A percentile compares a stretch with the other conserved stretches of the same genome.
phyloP scores from a whole-genome alignment of 2,113 vertebrate species.

The Siniperca chuatsi region DNA sequence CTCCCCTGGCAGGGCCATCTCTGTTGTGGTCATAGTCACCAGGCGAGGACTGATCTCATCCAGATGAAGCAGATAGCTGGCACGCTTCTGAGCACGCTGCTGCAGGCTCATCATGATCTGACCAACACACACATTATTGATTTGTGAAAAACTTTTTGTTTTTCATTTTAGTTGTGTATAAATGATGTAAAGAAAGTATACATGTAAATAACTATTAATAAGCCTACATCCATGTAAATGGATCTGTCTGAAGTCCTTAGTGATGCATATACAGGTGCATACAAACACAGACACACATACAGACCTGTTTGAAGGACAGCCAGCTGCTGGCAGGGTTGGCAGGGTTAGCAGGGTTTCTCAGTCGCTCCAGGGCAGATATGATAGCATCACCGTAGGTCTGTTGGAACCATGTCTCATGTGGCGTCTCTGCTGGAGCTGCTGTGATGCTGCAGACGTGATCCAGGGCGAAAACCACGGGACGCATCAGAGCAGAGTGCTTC shows the following conservation, averaged over 20 bases:
- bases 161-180: neutral
- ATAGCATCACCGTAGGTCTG: slow-evolving; percentile 94
- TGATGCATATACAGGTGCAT: neutral
- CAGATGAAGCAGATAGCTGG: slow-evolving; percentile 93
- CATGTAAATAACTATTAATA: neutral
- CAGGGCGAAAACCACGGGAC: slow-evolving; percentile 96
- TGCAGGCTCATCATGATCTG: slow-evolving; percentile 98
- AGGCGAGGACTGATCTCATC: slow-evolving; percentile 97
- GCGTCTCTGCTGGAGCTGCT: slow-evolving; percentile 92
- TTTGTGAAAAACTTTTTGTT: fast-evolving
- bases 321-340: slow-evolving; percentile 98
- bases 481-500: slow-evolving; percentile 98
- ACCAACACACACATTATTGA: neutral
- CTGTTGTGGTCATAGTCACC: slow-evolving; percentile 92
- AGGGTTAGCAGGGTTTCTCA: slow-evolving; percentile 93
- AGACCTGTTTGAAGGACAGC: slow-evolving; percentile 97
- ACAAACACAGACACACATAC: neutral
- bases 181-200: neutral
- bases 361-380: slow-evolving; percentile 91
- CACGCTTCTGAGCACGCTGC: slow-evolving; percentile 95
- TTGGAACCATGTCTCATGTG: slow-evolving; percentile 99
- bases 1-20: slow-evolving; percentile 96
- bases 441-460: slow-evolving; percentile 97
- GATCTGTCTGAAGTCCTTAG: neutral
- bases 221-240: neutral